These are phyloP conservation scores for Microcaecilia unicolor DNA, from an alignment of 2,797 vertebrate genomes.

Conservation along the genomic window DNA sequence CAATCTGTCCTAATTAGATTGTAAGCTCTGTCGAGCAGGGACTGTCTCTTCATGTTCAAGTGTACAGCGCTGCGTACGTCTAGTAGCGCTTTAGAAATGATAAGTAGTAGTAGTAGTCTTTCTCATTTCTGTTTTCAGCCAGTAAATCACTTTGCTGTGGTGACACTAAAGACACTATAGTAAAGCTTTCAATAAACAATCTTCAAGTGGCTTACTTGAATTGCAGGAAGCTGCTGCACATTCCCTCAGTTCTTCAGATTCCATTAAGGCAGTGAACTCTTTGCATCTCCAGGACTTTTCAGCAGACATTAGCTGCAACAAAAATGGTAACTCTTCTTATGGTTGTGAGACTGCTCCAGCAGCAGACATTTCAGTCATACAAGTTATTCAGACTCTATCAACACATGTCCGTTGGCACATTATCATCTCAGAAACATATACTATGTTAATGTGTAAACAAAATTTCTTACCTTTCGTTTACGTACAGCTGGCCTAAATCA, in stretches of 20 bases:
- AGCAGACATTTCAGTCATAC: slow-evolving; percentile 7
- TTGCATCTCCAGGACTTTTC: slow-evolving; percentile 25
- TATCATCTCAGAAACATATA: background rate
- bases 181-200: too few relatives aligned
- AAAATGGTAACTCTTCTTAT: slow-evolving; percentile 27
- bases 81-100: too few relatives aligned
- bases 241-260: slow-evolving; percentile 23
- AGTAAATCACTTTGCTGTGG: too few relatives aligned
- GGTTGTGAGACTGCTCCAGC: slow-evolving; percentile 8
- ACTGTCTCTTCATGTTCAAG: too few relatives aligned
- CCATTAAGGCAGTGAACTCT: slow-evolving; percentile 17
- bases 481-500: slow-evolving; percentile 58
- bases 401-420: too few relatives aligned
- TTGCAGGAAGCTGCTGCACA: slow-evolving; percentile 20
- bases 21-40: too few relatives aligned
- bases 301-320: slow-evolving; percentile 48
- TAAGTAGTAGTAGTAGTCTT: too few relatives aligned
- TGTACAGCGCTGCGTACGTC: too few relatives aligned
- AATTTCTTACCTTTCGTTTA: slow-evolving; percentile 62
- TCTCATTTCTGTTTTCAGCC: too few relatives aligned
- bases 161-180: too few relatives aligned
- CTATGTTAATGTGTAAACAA: slow-evolving; percentile 13
- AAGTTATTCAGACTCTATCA: background rate
- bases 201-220: slow-evolving; percentile 41
- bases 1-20: too few relatives aligned